Evolutionary conservation across 1,140 invertebrate genomes (phyloP).

Genomic region (Lethrus apterus): DNA sequence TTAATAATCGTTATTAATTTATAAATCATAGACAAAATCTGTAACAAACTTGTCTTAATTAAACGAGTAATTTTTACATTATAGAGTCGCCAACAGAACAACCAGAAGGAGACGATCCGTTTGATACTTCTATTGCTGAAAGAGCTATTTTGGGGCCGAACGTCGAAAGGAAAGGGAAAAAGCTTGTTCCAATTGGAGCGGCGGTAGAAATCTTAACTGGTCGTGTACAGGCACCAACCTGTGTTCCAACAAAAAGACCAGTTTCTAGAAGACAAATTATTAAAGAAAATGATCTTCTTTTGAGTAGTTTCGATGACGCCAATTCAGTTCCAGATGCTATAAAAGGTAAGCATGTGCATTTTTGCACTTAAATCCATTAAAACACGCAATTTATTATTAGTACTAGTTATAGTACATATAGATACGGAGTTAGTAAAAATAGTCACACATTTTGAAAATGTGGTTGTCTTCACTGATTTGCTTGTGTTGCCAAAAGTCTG

Average conservation of each 20-base stretch:
- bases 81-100: slow-evolving; percentile 55
- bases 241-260: slow-evolving; percentile 47
- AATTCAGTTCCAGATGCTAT: not conserved
- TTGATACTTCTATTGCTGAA: slow-evolving; percentile 81
- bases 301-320: slow-evolving; percentile 57
- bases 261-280: slow-evolving; percentile 47
- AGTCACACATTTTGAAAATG: too few species aligned
- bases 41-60: not conserved
- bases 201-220: slow-evolving; percentile 81
- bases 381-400: too few species aligned
- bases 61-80: not conserved
- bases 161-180: slow-evolving; percentile 68
- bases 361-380: too few species aligned
- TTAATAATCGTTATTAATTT: not conserved
- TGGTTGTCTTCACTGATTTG: too few species aligned
- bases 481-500: too few species aligned
- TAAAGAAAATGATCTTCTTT: slow-evolving; percentile 53
- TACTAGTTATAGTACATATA: too few species aligned
- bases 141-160: slow-evolving; percentile 70
- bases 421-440: too few species aligned
- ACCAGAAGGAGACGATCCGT: slow-evolving; percentile 67
- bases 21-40: not conserved
- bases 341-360: slow-evolving; percentile 3
- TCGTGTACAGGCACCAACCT: slow-evolving; percentile 59
- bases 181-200: slow-evolving; percentile 70